Evolutionary conservation across 92 coral and sea anemone species (phyloP).

Genomic region (Parazoanthus swiftii): DNA sequence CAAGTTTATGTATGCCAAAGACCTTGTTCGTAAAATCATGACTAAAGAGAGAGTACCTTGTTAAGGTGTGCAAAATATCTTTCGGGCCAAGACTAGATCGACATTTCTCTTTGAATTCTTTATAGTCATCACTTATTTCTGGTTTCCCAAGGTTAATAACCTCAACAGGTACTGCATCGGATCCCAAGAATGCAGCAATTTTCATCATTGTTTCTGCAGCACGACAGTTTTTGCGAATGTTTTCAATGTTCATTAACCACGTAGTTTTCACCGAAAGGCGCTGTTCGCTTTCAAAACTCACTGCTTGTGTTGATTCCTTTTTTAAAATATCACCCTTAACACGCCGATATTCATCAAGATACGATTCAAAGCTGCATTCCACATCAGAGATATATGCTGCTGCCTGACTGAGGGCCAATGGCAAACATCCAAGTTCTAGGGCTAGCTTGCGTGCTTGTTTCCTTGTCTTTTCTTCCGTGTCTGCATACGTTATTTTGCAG

Average conservation of each 20-base stretch:
- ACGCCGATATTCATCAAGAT: not conserved
- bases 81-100: not conserved
- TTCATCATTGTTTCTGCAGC: conserved; percentile 17
- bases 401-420: not conserved
- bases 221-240: conserved; percentile 13
- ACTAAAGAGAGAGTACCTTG: conserved; percentile 12
- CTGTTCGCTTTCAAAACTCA: conserved; percentile 43
- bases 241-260: conserved; percentile 55
- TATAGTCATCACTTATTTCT: not conserved
- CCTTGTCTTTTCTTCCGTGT: not conserved
- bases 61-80: not conserved
- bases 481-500: not conserved
- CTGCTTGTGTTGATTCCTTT: conserved; percentile 13
- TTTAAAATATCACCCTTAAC: not conserved
- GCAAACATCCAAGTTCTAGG: conserved; percentile 1
- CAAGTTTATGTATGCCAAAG: conserved; percentile 24
- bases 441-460: not conserved
- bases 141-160: conserved; percentile 35
- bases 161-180: conserved; percentile 19
- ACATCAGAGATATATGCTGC: conserved; percentile 3
- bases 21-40: not conserved
- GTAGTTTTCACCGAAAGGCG: conserved; percentile 58
- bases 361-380: conserved; percentile 2
- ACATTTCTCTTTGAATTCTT: not conserved
- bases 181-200: conserved; percentile 21